phyloP scores from a whole-genome alignment of 1,140 invertebrate species.

The Himalopsyche phryganea region DNA sequence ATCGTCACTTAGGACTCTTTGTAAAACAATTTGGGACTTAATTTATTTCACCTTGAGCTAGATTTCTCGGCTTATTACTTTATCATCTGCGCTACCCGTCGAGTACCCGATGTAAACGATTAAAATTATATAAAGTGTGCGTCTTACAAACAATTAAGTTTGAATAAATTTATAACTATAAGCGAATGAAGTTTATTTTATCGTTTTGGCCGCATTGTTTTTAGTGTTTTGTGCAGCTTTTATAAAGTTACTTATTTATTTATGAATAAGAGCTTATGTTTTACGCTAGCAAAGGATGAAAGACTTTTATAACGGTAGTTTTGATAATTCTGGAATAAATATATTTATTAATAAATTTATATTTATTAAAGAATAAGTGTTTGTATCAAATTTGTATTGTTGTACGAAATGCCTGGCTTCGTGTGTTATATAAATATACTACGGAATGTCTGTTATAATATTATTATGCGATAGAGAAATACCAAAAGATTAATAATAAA shows the following conservation, averaged over 20 bases:
- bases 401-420: neutral
- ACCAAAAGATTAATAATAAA: too few species aligned
- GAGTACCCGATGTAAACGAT: too few species aligned
- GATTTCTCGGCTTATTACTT: too few species aligned
- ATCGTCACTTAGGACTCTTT: too few species aligned
- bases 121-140: neutral
- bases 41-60: too few species aligned
- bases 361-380: slow-evolving; percentile 3
- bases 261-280: neutral
- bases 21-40: too few species aligned
- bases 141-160: neutral
- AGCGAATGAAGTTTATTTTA: neutral
- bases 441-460: too few species aligned
- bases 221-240: neutral
- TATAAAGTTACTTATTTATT: neutral
- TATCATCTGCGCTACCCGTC: too few species aligned
- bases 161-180: neutral
- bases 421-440: too few species aligned
- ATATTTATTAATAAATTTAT: neutral
- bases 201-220: neutral
- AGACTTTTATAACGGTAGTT: slow-evolving; percentile 1
- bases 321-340: neutral
- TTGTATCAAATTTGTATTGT: slow-evolving; percentile 1
- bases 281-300: neutral
- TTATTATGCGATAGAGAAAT: too few species aligned